Evolutionary conservation across 2,797 vertebrate species (phyloP).

Genomic region (Alfaro cultratus): DNA sequence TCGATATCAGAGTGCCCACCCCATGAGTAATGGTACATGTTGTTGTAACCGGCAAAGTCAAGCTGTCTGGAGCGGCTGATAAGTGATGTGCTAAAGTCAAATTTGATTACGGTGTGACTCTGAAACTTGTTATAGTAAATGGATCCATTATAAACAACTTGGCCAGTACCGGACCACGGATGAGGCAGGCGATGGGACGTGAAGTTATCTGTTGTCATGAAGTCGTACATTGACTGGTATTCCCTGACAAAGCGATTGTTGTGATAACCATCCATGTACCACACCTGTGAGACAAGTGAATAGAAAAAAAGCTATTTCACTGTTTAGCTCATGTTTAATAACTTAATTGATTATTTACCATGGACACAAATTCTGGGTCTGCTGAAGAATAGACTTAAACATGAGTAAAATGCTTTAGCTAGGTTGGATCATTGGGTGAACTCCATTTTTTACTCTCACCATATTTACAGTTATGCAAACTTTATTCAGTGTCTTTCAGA

Average conservation of each 20-base stretch:
- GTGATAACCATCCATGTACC: constrained; percentile 99
- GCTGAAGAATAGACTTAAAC: too few species aligned
- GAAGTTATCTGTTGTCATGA: constrained; percentile 96
- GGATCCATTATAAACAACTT: constrained; percentile 98
- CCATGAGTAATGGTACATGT: constrained; percentile 97
- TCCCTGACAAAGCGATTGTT: constrained; percentile 98
- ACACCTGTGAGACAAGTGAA: constrained; percentile 84
- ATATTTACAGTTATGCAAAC: too few species aligned
- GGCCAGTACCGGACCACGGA: constrained; percentile 96
- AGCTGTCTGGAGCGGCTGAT: constrained; percentile 94
- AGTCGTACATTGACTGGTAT: constrained; percentile 94
- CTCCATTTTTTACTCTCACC: too few species aligned
- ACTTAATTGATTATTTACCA: too few species aligned
- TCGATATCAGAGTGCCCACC: constrained; percentile 98
- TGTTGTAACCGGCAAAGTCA: constrained; percentile 95
- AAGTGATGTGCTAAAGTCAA: constrained; percentile 92
- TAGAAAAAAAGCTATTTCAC: too few species aligned
- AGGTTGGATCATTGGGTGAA: too few species aligned
- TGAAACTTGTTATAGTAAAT: constrained; percentile 99
- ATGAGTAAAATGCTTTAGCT: too few species aligned
- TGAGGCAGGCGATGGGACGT: constrained; percentile 96
- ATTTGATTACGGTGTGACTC: constrained; percentile 96
- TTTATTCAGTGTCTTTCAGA: too few species aligned
- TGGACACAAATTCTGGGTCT: too few species aligned
- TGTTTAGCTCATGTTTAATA: too few species aligned